Conservation (phyloP, 1,140 invertebrate species). For the Drepana arcuata region DNA sequence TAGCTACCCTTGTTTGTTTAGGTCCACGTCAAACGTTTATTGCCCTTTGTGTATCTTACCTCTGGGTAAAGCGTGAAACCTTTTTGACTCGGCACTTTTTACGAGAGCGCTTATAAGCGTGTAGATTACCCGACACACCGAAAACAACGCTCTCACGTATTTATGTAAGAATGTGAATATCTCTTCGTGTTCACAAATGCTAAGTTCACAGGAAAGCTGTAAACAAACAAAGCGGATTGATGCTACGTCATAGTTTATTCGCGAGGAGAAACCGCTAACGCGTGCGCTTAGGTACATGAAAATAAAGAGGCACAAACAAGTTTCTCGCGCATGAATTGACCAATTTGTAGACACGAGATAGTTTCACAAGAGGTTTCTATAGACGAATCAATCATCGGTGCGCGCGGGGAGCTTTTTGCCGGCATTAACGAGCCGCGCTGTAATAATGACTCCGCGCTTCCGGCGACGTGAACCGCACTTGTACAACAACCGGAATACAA, state of each 20-base stretch:
- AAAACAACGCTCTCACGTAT: conserved; percentile 23
- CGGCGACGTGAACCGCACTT: conserved; percentile 23
- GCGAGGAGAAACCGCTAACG: conserved; percentile 20
- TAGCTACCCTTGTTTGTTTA: conserved; percentile 69
- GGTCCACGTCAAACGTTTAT: conserved; percentile 61
- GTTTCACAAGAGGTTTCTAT: conserved; percentile 37
- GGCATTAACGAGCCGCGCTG: conserved; percentile 41
- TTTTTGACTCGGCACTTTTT: conserved; percentile 69
- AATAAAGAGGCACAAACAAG: conserved; percentile 29
- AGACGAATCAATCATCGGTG: conserved; percentile 50
- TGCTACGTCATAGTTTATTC: conserved; percentile 14
- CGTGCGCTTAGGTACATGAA: conserved; percentile 14
- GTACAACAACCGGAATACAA: conserved; percentile 26
- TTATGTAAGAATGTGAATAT: conserved; percentile 13
- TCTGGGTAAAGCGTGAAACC: conserved; percentile 60
- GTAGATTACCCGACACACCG: conserved; percentile 36
- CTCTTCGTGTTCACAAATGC: conserved; percentile 13
- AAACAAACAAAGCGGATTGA: conserved; percentile 13
- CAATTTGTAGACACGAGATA: conserved; percentile 40
- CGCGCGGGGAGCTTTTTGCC: conserved; percentile 38
- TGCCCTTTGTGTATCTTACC: conserved; percentile 62
- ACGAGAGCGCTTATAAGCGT: conserved; percentile 56
- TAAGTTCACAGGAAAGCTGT: conserved; percentile 15
- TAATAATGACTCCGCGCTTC: conserved; percentile 49
- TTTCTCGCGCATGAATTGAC: conserved; percentile 36